Base-by-base conservation (phyloP, 1,140 invertebrate species). In the Lanistes nyassanus region DNA sequence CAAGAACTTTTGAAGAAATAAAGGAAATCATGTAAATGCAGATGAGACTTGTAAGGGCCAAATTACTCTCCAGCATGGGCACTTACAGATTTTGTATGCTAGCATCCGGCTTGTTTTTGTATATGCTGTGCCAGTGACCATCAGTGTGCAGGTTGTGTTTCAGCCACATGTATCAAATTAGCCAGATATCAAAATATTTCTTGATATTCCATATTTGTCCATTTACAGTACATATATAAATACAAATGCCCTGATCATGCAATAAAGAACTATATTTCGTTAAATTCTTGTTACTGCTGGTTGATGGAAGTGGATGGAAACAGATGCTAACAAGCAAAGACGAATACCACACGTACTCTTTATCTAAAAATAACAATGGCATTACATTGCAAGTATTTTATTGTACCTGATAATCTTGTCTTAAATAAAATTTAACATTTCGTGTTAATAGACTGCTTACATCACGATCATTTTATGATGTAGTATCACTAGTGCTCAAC, bases 141-240 rank as follows among this genome's bases (percentile, higher is more conserved):
- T 68, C 13, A 21, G 13, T 39, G 26, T 42, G 34, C 39, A 26
- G 66, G n/a, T 37, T 37, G 36, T 68, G 66, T 68, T 39, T 26
- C 9, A 23, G 34, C 19, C 47, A 68, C 36, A 42, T 39, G 70
- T 74, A 62, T 37, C 37, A 37, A 62, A 29, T 42, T 75, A 75
- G 42, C 73, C 73, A 75, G 73, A 75, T 67, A 66, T 75, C 51
- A 67, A 53, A n/a, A 34, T 75, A 68, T 75, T 66, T 75, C 53
- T 67, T 67, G 60, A 75, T 75, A 75, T 75, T 75, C 73, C 64
- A 67, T 75, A 67, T 39, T 75, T 75, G 73, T 75, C 73, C 64
- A 75, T 75, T 75, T 75, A 75, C 47, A 37, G 29, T 75, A 29
- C 70, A 58, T 42, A 60, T 67, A 47, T 67, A 67, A n/a, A 75